Evolutionary conservation across 2,113 vertebrate genomes (phyloP).

Genomic region (Cheirogaleus medius): DNA sequence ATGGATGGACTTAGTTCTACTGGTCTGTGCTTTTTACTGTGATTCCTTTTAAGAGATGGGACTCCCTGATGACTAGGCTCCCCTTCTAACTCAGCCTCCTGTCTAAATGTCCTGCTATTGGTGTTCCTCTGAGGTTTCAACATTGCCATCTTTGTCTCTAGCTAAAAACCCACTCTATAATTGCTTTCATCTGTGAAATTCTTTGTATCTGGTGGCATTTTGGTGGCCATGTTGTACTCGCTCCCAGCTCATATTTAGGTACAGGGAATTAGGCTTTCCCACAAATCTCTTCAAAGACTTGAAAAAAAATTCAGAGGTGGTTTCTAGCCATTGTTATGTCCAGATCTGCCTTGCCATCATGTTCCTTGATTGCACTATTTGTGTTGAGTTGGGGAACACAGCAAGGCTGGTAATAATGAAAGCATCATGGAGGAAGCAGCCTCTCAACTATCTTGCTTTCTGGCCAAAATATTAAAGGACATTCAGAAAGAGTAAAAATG

Average conservation of each 20-base stretch:
- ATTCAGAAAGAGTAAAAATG: neutral
- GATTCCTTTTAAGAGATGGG: neutral
- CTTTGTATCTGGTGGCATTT: neutral
- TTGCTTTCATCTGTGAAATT: neutral
- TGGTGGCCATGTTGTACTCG: neutral
- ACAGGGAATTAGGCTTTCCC: neutral
- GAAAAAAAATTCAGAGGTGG: neutral
- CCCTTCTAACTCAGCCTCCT: neutral
- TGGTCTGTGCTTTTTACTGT: neutral
- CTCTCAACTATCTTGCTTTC: neutral
- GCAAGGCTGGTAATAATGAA: neutral
- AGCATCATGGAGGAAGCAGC: neutral
- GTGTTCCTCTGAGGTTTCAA: neutral
- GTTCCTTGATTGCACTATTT: neutral
- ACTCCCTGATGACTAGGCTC: too few relatives aligned
- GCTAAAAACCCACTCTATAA: neutral
- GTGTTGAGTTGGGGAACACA: neutral
- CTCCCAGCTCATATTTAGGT: neutral
- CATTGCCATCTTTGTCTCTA: neutral
- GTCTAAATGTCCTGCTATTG: neutral
- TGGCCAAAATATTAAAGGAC: neutral
- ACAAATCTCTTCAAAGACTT: neutral
- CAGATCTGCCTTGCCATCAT: neutral
- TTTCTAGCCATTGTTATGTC: neutral
- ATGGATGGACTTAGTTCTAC: neutral